Conservation (phyloP, 64 coral and sea anemone species). For the Pocillopora verrucosa region DNA sequence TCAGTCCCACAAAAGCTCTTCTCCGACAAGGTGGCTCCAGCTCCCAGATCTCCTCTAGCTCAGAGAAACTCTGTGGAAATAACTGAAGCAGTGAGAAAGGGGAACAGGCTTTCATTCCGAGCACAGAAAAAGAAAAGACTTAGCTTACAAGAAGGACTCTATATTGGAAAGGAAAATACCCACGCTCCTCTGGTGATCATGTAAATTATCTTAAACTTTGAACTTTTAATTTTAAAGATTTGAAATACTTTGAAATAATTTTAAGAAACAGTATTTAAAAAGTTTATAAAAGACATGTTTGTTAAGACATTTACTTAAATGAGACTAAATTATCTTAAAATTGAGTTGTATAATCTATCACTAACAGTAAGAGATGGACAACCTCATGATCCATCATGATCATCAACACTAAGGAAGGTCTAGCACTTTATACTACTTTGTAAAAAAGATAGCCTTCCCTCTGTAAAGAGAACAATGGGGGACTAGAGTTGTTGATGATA, state of each 20-base stretch:
- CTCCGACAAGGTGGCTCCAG: slow-evolving; percentile 55
- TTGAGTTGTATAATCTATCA: no score
- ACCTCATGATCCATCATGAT: no score
- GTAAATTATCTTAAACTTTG: slow-evolving; percentile 5
- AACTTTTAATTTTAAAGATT: background rate
- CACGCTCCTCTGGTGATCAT: slow-evolving; percentile 37
- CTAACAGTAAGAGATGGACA: no score
- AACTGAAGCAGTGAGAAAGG: slow-evolving; percentile 53
- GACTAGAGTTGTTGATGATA: no score
- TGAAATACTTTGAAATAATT: background rate
- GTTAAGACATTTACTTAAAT: no score
- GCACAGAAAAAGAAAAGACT: slow-evolving; percentile 49
- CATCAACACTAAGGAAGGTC: no score
- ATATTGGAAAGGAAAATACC: slow-evolving; percentile 64
- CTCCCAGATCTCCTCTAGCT: slow-evolving; percentile 70
- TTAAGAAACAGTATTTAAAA: no score
- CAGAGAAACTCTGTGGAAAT: slow-evolving; percentile 60
- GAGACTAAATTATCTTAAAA: no score
- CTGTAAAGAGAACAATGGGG: no score
- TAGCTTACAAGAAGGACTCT: slow-evolving; percentile 68
- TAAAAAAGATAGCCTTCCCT: no score
- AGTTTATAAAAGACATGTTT: no score
- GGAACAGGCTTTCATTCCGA: slow-evolving; percentile 32
- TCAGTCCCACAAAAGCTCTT: slow-evolving; percentile 90
- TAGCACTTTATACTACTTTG: no score